Evolutionary conservation across 2,797 vertebrate species (phyloP), one percentile per base, ranked within the genome.

Genomic region (Babyrousa celebensis): DNA sequence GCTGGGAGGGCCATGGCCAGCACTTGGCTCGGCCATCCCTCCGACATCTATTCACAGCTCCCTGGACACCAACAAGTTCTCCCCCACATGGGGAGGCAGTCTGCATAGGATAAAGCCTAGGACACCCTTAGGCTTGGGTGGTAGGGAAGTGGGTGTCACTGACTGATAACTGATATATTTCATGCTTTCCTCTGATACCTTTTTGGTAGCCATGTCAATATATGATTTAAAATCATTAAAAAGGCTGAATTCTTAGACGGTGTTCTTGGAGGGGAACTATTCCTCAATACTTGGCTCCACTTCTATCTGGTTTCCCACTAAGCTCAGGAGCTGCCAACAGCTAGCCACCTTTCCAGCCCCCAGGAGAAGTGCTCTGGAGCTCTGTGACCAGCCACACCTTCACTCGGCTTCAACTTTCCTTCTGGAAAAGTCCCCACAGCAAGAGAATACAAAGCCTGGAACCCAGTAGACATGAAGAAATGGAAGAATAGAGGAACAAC

Each of bases 221-320:
- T 75, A 40, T 16, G 68, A 56, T 40, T 88, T 85, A 85, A 77
- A n/a, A 65, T 89, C 82, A 25, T 74, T 83, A n/a, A 54, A 72
- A 95, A 93, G 60, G 1, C 21, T 67, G 17, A 62, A 40, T 27
- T 58, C 91, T 60, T 60, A 10, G 71, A 65, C 82, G 93, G 83
- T 58, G 15, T 80, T 29, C 40, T 77, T 40, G 54, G 52, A 17
- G 21, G 56, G 54, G 75, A 91, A 71, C 27, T 16, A 36, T 75
- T 29, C 40, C 27, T 18, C 43, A 43, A 25, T 12, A n/a, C n/a
- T n/a, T 80, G 71, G 62, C 48, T 83, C 32, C 27, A 32, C 21
- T 65, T 63, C 15, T 4, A 3, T 79, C 60, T 92, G 62, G 21
- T 48, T 29, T 71, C 43, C 43, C 17, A 16, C 84, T 60, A 68